phyloP scores from a whole-genome alignment of 2,797 vertebrate species.

The Ispidina picta region DNA sequence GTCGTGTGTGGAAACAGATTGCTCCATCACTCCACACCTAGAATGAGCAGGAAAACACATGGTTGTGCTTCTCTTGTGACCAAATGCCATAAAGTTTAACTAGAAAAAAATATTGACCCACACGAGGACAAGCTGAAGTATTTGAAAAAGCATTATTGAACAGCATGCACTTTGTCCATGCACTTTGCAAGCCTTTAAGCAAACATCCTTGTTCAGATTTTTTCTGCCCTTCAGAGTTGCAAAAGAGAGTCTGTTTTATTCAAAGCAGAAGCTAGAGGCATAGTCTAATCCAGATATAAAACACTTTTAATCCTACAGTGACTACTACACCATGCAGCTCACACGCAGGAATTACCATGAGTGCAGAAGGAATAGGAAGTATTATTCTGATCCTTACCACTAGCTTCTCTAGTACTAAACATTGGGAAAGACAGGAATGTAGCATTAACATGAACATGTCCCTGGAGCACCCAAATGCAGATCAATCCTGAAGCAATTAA shows the following conservation, averaged over 20 bases:
- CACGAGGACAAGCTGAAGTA: conserved; percentile 41
- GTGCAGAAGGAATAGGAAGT: background rate
- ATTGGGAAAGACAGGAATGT: background rate
- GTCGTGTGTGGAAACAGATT: background rate
- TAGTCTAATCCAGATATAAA: background rate
- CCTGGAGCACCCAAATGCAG: background rate
- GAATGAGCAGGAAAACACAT: background rate
- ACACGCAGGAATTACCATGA: background rate
- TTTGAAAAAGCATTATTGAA: conserved; percentile 50
- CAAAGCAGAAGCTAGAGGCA: background rate
- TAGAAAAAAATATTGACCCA: conserved; percentile 43
- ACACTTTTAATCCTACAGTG: background rate
- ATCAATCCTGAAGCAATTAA: background rate
- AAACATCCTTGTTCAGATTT: conserved; percentile 7
- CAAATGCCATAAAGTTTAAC: conserved; percentile 63
- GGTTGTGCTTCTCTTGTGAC: conserved; percentile 19
- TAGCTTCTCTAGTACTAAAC: background rate
- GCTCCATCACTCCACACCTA: background rate
- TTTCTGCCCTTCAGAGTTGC: background rate
- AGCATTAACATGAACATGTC: background rate
- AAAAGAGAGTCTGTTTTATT: background rate
- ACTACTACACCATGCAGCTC: background rate
- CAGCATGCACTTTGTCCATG: conserved; percentile 48
- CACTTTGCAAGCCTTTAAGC: background rate
- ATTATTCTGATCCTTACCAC: background rate